Conservation (phyloP, 2,888 invertebrate species). For the Crepidodera aurea region DNA sequence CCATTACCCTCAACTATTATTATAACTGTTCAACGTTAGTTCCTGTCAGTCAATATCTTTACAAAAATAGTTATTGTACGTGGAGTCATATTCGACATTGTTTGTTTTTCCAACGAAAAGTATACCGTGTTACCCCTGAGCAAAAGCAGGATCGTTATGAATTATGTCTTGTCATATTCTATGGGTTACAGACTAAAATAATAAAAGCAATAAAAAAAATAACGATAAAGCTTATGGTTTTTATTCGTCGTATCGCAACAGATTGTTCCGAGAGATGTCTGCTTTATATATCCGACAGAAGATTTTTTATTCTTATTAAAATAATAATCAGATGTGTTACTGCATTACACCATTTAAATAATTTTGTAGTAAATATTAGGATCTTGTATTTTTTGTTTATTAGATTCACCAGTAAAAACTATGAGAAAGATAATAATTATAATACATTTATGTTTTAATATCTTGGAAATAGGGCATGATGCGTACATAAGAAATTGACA, state of each 20-base stretch:
- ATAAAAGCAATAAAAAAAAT: conserved; percentile 11
- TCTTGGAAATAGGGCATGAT: too few species aligned
- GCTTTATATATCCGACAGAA: conserved; percentile 2
- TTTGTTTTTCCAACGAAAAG: conserved; percentile 14
- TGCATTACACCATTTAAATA: neutral
- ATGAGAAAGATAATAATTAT: too few species aligned
- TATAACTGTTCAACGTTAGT: neutral
- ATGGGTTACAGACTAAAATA: conserved; percentile 17
- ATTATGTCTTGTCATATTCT: conserved; percentile 11
- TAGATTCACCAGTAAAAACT: too few species aligned
- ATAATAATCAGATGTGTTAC: conserved; percentile 3
- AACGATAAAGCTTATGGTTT: conserved; percentile 12
- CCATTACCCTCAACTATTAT: neutral
- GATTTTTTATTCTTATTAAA: conserved; percentile 10
- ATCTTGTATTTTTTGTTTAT: neutral
- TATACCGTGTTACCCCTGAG: conserved; percentile 12
- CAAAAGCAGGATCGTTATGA: conserved; percentile 10
- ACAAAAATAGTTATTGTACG: conserved; percentile 9
- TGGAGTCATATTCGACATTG: conserved; percentile 4
- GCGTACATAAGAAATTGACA: too few species aligned
- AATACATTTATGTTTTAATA: too few species aligned
- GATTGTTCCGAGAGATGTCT: conserved; percentile 8
- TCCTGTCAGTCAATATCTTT: neutral
- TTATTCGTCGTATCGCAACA: conserved; percentile 10
- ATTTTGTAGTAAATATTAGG: neutral